These are phyloP conservation scores for Trachelus stipa DNA, from an alignment of 2,888 invertebrate genomes.

Conservation along the genomic window DNA sequence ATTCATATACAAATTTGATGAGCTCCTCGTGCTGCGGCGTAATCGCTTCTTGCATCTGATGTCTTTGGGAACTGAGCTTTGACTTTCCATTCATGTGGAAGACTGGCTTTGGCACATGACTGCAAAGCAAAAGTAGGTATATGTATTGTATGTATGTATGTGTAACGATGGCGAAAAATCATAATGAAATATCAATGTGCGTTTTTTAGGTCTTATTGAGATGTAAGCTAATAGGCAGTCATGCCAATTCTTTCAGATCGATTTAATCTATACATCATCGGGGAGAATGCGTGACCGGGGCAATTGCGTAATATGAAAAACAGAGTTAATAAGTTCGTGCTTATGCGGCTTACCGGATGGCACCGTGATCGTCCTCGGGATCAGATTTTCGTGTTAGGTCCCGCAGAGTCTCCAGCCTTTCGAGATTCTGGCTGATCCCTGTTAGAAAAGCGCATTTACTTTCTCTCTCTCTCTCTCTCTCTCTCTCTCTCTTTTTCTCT, in stretches of 20 bases:
- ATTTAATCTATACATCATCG: background rate
- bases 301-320: conserved; percentile 13
- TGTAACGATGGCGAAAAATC: too few species aligned
- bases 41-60: conserved; percentile 72
- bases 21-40: conserved; percentile 89
- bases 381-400: conserved; percentile 77
- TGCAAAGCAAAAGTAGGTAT: conserved; percentile 42
- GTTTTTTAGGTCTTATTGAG: too few species aligned
- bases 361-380: conserved; percentile 76
- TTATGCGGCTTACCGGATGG: conserved; percentile 71
- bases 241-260: too few species aligned
- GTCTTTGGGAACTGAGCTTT: conserved; percentile 73
- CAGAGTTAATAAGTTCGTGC: conserved; percentile 16
- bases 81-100: conserved; percentile 80
- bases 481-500: too few species aligned
- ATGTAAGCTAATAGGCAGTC: too few species aligned
- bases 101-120: conserved; percentile 81
- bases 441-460: conserved; percentile 12
- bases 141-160: background rate
- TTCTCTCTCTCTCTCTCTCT: too few species aligned
- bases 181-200: too few species aligned
- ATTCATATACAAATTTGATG: conserved; percentile 86
- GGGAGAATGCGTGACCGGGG: background rate
- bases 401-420: conserved; percentile 80
- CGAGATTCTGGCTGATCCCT: conserved; percentile 86